Evolutionary conservation across 2,888 invertebrate genomes (phyloP).

Genomic region (Trypoxylon attenuatum): DNA sequence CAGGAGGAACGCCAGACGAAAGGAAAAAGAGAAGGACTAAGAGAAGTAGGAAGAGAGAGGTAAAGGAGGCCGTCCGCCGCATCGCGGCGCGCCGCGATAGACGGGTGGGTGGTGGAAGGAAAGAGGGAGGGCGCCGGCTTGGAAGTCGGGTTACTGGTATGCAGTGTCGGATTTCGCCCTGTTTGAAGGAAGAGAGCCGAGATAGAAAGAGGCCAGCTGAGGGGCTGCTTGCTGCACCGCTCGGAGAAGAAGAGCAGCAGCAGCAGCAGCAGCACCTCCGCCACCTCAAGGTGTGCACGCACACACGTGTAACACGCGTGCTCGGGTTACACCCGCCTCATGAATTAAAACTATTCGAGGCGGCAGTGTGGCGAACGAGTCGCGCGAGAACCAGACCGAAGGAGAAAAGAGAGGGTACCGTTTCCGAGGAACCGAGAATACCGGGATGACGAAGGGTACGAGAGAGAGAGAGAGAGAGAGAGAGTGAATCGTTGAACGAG

Average conservation of each 20-base stretch:
- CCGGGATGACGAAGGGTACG: not conserved
- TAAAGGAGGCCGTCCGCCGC: too few relatives aligned
- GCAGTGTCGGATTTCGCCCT: conserved; percentile 69
- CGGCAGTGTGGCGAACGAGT: conserved; percentile 18
- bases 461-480: conserved; percentile 19
- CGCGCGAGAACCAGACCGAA: not conserved
- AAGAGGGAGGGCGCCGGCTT: conserved; percentile 41
- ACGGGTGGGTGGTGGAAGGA: conserved; percentile 15
- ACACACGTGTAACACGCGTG: conserved; percentile 47
- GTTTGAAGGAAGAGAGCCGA: conserved; percentile 49
- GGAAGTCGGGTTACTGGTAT: conserved; percentile 60
- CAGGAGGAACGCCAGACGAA: not conserved
- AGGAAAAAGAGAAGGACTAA: conserved; percentile 2
- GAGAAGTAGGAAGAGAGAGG: conserved; percentile 3
- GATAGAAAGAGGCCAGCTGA: conserved; percentile 35
- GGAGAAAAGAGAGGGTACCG: not conserved
- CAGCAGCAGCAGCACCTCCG: not conserved
- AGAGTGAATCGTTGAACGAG: conserved; percentile 4
- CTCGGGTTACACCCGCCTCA: conserved; percentile 56
- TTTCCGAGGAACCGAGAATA: conserved; percentile 1
- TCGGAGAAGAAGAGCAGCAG: conserved; percentile 32
- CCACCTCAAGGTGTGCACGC: conserved; percentile 40
- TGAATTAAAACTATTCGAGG: conserved; percentile 62
- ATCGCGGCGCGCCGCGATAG: conserved; percentile 16
- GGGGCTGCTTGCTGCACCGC: conserved; percentile 19